Conservation (phyloP, 2,113 vertebrate species). For the Rhabdornis inornatus region DNA sequence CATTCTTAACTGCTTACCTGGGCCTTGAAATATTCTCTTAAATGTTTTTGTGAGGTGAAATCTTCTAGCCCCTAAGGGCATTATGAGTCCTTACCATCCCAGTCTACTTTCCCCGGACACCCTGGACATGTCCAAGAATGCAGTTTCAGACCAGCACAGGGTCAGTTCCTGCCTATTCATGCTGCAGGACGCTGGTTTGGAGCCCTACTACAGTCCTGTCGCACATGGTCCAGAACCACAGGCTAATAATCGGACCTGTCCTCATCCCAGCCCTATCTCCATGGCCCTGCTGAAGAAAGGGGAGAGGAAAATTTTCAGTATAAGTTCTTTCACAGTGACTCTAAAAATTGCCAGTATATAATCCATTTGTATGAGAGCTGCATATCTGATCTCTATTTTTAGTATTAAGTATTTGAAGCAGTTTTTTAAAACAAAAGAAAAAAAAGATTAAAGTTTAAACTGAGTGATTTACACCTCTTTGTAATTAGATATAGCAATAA, state of each 20-base stretch:
- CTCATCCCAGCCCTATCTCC: neutral
- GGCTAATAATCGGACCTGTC: neutral
- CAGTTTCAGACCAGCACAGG: neutral
- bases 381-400: neutral
- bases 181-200: neutral
- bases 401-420: neutral
- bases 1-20: neutral
- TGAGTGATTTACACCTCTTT: neutral
- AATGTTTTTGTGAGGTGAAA: neutral
- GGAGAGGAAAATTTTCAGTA: neutral
- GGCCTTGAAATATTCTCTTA: neutral
- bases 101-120: neutral
- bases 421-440: neutral
- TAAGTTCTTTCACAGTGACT: neutral
- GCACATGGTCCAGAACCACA: neutral
- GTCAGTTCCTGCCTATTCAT: neutral
- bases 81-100: rapidly evolving
- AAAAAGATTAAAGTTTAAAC: neutral
- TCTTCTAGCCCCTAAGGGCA: neutral
- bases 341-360: neutral
- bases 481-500: slow-evolving; percentile 32
- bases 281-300: neutral
- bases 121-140: neutral
- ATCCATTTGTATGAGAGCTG: neutral
- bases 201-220: neutral